Base-by-base conservation (phyloP, 37 sponge, comb jelly and placozoan species). In the Ephydatia muelleri region DNA sequence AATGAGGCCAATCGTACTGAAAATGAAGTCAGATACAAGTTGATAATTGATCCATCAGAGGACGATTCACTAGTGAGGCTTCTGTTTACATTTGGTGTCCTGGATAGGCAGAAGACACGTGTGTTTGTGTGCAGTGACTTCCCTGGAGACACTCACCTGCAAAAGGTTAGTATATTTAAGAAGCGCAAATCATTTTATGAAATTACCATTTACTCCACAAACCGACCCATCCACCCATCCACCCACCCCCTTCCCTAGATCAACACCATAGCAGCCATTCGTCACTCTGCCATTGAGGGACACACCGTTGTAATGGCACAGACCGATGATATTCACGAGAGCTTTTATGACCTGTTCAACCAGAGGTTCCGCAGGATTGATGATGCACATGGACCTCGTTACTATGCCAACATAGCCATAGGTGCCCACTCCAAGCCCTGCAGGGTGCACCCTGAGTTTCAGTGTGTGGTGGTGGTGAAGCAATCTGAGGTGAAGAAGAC, bases 321-420 rank as follows among this genome's bases (percentile, higher is more conserved):
- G 65, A 91, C 94, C 9, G 97, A 96, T 71, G 90, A 84, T 38
- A 91, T 96, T 73, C 91, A 93, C 48, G 97, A 96, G 80, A 91
- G 94, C 79, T 96, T 96, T 86, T 96, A 96, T 75, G 97, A 96
- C 69, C 89, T 96, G 65, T 96, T 96, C 82, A 96, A 96, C 49
- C 84, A 91, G 65, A 83, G 91, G 16, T 96, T 93, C 80, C 82
- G 89, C n/a, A 77, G 88, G 68, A 96, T 96, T 72, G 94, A 93
- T 80, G 86, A 89, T 38, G 78, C 81, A 19, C 27, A 77, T 21
- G 93, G 93, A 47, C 82, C 82, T 12, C 79, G 91, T 6, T 96
- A 83, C 86, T 96, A 88, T 67, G 87, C 96, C 70, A 96, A 96
- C 82, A 93, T 96, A 81, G 93, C 96, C 68, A 96, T 96, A 72